Evolutionary conservation across 2,113 vertebrate genomes (phyloP).

Genomic region (Lycaon pictus): DNA sequence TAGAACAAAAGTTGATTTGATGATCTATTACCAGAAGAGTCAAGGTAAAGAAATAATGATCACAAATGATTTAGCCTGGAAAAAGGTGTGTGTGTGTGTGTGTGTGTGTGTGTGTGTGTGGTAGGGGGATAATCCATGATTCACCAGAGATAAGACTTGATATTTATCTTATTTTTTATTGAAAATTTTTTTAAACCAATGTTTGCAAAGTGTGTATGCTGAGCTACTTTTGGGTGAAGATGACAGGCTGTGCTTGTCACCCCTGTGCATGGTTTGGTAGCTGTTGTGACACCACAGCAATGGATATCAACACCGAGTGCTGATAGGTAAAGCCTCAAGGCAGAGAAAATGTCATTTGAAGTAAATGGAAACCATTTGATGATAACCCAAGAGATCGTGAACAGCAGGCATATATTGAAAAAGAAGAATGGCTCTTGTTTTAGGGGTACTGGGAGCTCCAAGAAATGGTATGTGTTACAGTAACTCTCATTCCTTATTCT

Average conservation of each 20-base stretch:
- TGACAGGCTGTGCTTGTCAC: neutral
- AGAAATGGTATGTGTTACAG: constrained; percentile 38
- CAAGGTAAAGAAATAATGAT: constrained; percentile 39
- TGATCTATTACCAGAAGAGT: constrained; percentile 54
- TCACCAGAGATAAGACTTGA: constrained; percentile 13
- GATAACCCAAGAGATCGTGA: constrained; percentile 66
- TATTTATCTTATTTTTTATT: constrained; percentile 5
- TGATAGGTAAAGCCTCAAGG: constrained; percentile 62
- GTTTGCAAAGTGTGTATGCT: neutral
- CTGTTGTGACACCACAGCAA: neutral
- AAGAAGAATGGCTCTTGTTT: constrained; percentile 74
- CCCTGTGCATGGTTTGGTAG: neutral
- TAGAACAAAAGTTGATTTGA: constrained; percentile 60
- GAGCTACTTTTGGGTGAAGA: constrained; percentile 17
- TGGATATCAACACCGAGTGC: constrained; percentile 46
- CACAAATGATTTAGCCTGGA: neutral
- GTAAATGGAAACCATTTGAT: constrained; percentile 73
- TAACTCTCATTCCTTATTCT: constrained; percentile 62
- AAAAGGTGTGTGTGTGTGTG: neutral
- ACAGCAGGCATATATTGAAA: constrained; percentile 75
- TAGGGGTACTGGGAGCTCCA: constrained; percentile 50
- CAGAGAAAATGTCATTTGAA: constrained; percentile 78
- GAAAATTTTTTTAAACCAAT: neutral
- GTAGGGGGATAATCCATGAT: neutral
- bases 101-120: no score